These are phyloP conservation scores for Tubulanus polymorphus DNA, from an alignment of 2,888 invertebrate genomes.

Conservation along the genomic window DNA sequence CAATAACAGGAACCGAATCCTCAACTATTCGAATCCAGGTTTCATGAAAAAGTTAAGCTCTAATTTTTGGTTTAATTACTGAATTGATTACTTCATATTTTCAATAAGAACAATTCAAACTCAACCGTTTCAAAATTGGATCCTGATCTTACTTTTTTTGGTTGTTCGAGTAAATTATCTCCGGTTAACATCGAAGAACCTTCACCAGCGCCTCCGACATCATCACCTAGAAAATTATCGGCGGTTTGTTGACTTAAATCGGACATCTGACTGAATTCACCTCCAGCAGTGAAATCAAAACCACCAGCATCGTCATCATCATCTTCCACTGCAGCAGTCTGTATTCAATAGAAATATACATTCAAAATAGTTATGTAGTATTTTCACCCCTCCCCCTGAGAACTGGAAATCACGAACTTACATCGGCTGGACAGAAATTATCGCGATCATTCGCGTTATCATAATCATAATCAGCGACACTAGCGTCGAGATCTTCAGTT, in stretches of 20 bases:
- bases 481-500: constrained; percentile 43
- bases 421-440: constrained; percentile 57
- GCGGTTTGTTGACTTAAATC: too few relatives aligned
- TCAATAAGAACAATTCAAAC: too few relatives aligned
- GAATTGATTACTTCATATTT: too few relatives aligned
- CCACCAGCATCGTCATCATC: constrained; percentile 30
- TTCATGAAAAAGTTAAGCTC: too few relatives aligned
- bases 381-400: not conserved
- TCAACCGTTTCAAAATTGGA: too few relatives aligned
- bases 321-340: constrained; percentile 25
- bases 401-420: too few relatives aligned
- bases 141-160: constrained; percentile 43
- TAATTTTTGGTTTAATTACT: too few relatives aligned
- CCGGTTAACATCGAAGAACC: constrained; percentile 25
- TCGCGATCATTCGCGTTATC: constrained; percentile 59
- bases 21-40: too few relatives aligned
- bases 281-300: constrained; percentile 43
- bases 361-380: not conserved
- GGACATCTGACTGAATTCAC: constrained; percentile 36
- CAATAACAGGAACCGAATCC: too few relatives aligned
- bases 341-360: not conserved
- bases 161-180: constrained; percentile 44
- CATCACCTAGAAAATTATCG: too few relatives aligned
- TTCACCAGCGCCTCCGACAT: too few relatives aligned
- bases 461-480: constrained; percentile 57